Evolutionary conservation across 1,140 invertebrate species (phyloP), one percentile per base, ranked within the genome.

Genomic region (Trichogramma pretiosum): DNA sequence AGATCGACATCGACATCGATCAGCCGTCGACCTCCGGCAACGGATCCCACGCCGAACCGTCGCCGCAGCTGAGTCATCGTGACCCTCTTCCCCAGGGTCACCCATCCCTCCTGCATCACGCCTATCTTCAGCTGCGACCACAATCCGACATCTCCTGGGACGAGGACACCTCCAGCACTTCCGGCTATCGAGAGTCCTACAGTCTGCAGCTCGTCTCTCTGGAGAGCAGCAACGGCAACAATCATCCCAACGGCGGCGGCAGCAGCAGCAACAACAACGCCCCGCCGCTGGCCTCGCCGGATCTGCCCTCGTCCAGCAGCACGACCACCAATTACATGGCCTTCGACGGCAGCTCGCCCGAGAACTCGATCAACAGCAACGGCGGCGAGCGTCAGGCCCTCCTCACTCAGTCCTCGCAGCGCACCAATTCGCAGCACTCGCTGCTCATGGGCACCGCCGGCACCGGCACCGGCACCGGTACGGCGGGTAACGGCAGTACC

Each of bases 81-180:
- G 26, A 35, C 5, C 39, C 14, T 10, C 50, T 61, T 5, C 56
- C 54, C 4, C 53, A 58, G 2, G 63, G 62, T 24, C 57, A 64
- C 16, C 56, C 61, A 22, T 57, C 64, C n/a, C 52, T 55, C 22
- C 45, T 48, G 0, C 54, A 57, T 34, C 56, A 61, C 26, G 53
- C 54, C 21, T 50, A 56, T 18, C 18, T 44, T 1, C 22, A 40
- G 5, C 2, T 50, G 5, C 56, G 57, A 43, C 62, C 59, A 3
- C 61, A 60, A 23, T 70, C 69, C 1, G 72, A 74, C 16, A 55
- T 69, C 1, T 86, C 84, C 0, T 88, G 83, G 78, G 85, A 89
- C 60, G 85, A 86, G 54, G 85, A 88, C 50, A 70, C 85, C 0
- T 87, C 85, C 0, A 88, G 84, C 40, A 89, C 85, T 3, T 89